Evolutionary conservation across 1,140 invertebrate genomes (phyloP), one percentile per base, ranked within the genome.

Genomic region (Heliconius himera): DNA sequence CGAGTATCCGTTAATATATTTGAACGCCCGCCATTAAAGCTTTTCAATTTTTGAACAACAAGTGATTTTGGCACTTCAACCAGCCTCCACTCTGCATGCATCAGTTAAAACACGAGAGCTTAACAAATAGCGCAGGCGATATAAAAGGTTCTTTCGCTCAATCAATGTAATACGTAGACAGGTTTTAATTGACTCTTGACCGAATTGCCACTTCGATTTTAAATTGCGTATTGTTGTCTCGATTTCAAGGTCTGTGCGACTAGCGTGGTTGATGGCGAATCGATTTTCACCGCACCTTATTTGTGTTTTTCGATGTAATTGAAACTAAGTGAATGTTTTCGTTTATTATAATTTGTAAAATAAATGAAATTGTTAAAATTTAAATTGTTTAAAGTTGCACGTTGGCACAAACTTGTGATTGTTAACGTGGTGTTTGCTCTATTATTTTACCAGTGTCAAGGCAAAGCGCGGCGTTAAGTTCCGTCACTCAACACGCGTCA

Each of bases 191-290:
- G 80, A 81, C 80, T 78, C 73, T 81, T 81, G 80, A 81, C 80
- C 80, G 77, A 78, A 81, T 81, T 78, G 80, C 74, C 81, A 82
- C 77, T 79, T 82, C 74, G 54, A 79, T 78, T 77, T 81, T 81
- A 79, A 82, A 82, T 82, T 82, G 76, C 41, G 74, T 81, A 81
- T 81, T 81, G 80, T 80, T 82, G 83, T 82, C 77, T 80, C 74
- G 56, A 74, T 76, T 80, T 82, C 83, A 84, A 84, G 83, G 81
- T 78, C 81, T 70, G 13, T 22, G 38, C 66, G 73, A 81, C 20
- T 73, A 60, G 60, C 60, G 79, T 77, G 41, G 76, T 33, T 80
- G 73, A 79, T 77, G 72, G 78, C 78, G 36, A 70, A 20, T 22
- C 70, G 36, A 70, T 71, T 77, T 82, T 76, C 66, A 26, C 60